phyloP scores from a whole-genome alignment of 2,888 invertebrate genomes.

The Apamea anceps region DNA sequence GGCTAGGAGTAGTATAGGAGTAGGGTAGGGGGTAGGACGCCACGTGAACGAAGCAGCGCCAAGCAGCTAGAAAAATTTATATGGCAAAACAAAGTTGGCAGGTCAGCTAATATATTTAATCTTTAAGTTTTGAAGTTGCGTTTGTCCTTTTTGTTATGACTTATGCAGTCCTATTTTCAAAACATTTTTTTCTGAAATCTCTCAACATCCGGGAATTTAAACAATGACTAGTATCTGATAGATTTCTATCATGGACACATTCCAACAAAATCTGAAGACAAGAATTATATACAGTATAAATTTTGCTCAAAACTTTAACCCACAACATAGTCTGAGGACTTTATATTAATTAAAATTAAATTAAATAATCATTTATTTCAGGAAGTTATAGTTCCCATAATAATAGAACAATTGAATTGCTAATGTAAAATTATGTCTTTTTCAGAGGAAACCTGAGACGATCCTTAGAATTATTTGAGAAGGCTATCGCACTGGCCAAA shows the following conservation, averaged over 20 bases:
- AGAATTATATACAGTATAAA: neutral
- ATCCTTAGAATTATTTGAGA: conserved; percentile 96
- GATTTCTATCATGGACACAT: neutral
- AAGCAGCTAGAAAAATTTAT: too few relatives aligned
- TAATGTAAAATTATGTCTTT: conserved; percentile 63
- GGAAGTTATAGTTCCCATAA: too few relatives aligned
- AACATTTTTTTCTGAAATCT: conserved; percentile 3
- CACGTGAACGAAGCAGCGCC: too few relatives aligned
- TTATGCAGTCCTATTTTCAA: neutral
- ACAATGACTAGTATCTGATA: neutral
- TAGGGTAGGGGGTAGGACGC: too few relatives aligned
- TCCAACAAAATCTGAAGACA: neutral
- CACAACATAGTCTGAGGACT: neutral
- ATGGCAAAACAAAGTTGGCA: too few relatives aligned
- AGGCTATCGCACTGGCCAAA: conserved; percentile 95
- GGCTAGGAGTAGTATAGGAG: too few relatives aligned
- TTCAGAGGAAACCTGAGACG: conserved; percentile 95
- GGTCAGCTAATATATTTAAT: too few relatives aligned
- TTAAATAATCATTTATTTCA: too few relatives aligned
- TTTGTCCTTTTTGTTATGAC: neutral
- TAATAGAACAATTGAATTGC: conserved; percentile 4
- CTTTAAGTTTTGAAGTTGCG: neutral
- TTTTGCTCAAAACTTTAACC: neutral
- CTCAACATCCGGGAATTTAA: too few relatives aligned
- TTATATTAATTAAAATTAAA: neutral